phyloP scores from a whole-genome alignment of 2,113 vertebrate species.

The Brienomyrus brachyistius region DNA sequence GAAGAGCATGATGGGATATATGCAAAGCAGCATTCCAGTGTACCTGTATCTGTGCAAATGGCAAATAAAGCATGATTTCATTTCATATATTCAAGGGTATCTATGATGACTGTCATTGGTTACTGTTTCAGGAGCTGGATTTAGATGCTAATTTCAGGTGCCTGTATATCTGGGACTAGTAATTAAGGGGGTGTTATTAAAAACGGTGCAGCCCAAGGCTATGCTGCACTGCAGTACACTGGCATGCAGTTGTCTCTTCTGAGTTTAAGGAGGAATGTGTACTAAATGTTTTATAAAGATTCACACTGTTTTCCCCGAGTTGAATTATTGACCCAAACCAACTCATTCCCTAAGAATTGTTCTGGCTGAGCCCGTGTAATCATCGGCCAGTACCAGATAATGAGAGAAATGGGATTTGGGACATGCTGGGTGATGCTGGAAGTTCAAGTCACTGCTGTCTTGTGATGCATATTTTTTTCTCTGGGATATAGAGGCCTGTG shows the following conservation, averaged over 20 bases:
- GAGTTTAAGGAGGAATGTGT: background rate
- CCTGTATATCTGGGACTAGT: background rate
- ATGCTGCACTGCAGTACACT: background rate
- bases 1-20: background rate
- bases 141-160: background rate
- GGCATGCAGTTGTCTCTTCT: background rate
- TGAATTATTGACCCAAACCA: conserved; percentile 5
- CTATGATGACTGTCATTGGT: background rate
- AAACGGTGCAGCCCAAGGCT: background rate
- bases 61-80: background rate
- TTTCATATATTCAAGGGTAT: background rate
- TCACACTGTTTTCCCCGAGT: background rate
- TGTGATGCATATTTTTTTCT: background rate
- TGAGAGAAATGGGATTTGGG: background rate
- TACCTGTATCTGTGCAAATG: background rate
- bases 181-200: background rate
- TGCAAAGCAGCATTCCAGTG: background rate
- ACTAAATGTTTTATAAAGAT: background rate
- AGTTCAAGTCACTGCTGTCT: background rate
- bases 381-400: background rate
- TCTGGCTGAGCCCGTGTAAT: background rate
- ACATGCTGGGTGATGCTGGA: background rate
- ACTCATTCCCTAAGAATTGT: background rate
- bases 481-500: background rate
- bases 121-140: background rate